These are phyloP conservation scores for Endomychus coccineus DNA, from an alignment of 2,888 invertebrate genomes.

Conservation along the genomic window DNA sequence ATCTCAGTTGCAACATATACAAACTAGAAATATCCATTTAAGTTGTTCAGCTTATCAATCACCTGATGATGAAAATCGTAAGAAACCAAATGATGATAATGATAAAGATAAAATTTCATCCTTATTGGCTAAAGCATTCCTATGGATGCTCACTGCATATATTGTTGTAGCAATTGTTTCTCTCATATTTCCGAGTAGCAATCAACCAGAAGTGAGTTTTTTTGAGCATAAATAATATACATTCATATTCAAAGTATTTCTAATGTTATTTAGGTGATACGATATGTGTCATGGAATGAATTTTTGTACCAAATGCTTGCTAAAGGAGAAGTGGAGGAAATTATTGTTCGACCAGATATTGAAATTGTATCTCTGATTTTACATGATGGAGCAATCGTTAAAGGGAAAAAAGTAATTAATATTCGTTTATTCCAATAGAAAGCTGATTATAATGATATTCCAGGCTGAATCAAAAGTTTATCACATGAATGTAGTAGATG, in stretches of 20 bases:
- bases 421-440: too few species aligned
- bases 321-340: constrained; percentile 87
- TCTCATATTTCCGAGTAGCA: constrained; percentile 60
- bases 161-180: constrained; percentile 67
- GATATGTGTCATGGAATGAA: constrained; percentile 93
- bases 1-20: constrained; percentile 32
- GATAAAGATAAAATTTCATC: constrained; percentile 65
- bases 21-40: constrained; percentile 30
- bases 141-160: constrained; percentile 73
- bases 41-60: constrained; percentile 20
- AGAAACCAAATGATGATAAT: constrained; percentile 44
- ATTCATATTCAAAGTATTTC: constrained; percentile 11
- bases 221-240: background rate
- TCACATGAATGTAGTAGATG: constrained; percentile 80
- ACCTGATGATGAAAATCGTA: constrained; percentile 22
- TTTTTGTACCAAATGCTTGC: constrained; percentile 91
- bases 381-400: constrained; percentile 78
- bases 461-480: constrained; percentile 60
- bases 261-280: constrained; percentile 51
- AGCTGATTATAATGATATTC: too few species aligned
- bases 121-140: constrained; percentile 64
- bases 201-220: constrained; percentile 63
- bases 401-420: constrained; percentile 60
- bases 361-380: constrained; percentile 80
- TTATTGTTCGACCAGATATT: constrained; percentile 75